Evolutionary conservation across 1,140 invertebrate genomes (phyloP), one percentile per base, ranked within the genome.

Genomic region (Anadara kagoshimensis): DNA sequence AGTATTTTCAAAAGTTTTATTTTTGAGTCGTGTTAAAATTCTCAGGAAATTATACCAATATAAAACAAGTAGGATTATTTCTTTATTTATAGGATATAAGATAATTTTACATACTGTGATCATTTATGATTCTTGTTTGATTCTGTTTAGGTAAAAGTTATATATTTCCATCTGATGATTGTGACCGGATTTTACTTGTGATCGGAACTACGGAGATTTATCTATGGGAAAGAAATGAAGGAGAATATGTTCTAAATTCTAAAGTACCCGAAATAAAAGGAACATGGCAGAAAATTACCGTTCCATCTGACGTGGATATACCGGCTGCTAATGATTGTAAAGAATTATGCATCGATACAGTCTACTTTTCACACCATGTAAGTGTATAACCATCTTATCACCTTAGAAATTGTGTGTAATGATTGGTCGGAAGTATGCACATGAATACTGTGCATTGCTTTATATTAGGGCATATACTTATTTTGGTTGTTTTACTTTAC

Each of bases 301-400:
- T 79, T 24, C 79, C 83, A n/a, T 65, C 69, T 11, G 81, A 76
- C 36, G 80, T 84, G 14, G 61, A 73, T 18, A 41, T 88, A 10
- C 82, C 85, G 1, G 59, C 64, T 12, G 24, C 67, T 20, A 69
- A 82, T 14, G 71, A 75, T 8, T 69, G 69, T 63, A 78, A 57
- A 47, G 86, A 87, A 66, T 73, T 77, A 26, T 65, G 76, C 61
- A 68, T 83, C 18, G 62, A 82, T 73, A 81, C 73, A 58, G 70
- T 82, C 24, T 89, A 86, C 69, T 78, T 79, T 65, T 73, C 75
- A 49, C 83, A 78, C 70, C 69, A 83, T 67, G 86, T 86, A 74
- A 54, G 54, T 26, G 0, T 2, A 20, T 24, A 49, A 12, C 14
- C 16, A 49, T 49, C 16, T n/a, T 18, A 49, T n/a, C 16, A 18